Evolutionary conservation across 2,888 invertebrate species (phyloP).

Genomic region (Troides aeacus): DNA sequence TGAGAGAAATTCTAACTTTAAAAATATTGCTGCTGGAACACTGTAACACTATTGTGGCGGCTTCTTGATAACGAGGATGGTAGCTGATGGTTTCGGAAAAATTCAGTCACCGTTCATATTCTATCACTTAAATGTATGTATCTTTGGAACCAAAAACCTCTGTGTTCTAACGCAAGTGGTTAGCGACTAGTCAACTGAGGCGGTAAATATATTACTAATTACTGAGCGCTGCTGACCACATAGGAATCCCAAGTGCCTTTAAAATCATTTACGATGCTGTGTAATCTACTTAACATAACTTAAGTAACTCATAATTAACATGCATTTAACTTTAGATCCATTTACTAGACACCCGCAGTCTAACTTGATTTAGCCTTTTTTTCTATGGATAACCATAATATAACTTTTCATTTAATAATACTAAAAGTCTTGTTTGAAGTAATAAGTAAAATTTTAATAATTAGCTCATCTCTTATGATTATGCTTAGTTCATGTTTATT

Average conservation of each 20-base stretch:
- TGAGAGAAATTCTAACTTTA: too few relatives aligned
- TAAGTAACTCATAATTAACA: not conserved
- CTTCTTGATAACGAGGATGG: too few relatives aligned
- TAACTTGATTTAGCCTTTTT: not conserved
- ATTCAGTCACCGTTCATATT: too few relatives aligned
- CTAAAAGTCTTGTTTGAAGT: not conserved
- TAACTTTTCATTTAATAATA: not conserved
- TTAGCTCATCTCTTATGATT: too few relatives aligned
- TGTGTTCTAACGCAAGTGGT: too few relatives aligned
- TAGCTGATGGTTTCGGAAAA: too few relatives aligned
- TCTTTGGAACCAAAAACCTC: too few relatives aligned
- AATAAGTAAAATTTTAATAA: not conserved
- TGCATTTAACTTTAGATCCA: not conserved
- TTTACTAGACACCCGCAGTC: not conserved
- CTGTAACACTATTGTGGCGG: too few relatives aligned
- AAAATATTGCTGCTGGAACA: too few relatives aligned
- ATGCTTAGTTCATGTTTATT: not conserved
- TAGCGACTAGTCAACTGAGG: too few relatives aligned
- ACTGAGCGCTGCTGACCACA: conserved; percentile 11
- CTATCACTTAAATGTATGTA: too few relatives aligned
- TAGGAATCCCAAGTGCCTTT: conserved; percentile 5
- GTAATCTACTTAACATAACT: not conserved
- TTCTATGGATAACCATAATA: not conserved
- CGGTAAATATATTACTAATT: conserved; percentile 7
- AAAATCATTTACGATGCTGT: not conserved